Percentiles rank a stretch among this genome's conserved stretches.
Evolutionary conservation across 1,140 invertebrate species (phyloP).

Genomic region (Pseudomyrmex flavicornis): DNA sequence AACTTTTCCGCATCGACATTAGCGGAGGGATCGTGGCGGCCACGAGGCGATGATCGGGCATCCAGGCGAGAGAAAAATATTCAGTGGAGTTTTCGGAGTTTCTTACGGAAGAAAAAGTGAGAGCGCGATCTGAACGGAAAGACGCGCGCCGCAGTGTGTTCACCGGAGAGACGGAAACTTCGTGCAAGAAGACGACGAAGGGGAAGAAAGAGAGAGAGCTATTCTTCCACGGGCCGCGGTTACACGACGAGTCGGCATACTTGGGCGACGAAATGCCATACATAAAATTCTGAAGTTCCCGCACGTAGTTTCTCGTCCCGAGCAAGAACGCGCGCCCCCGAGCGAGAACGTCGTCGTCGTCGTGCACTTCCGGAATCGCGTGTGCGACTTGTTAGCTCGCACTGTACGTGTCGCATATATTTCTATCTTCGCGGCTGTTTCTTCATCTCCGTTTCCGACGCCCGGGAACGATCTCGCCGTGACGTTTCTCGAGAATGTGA

Average conservation of each 20-base stretch:
- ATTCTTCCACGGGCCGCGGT: conserved; percentile 72
- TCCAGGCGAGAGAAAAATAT: conserved; percentile 79
- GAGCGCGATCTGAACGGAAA: conserved; percentile 8
- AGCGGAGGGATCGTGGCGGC: conserved; percentile 65
- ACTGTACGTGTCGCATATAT: conserved; percentile 40
- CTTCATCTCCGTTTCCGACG: conserved; percentile 40
- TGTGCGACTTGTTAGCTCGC: conserved; percentile 62
- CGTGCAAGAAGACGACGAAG: background rate
- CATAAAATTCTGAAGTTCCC: conserved; percentile 81
- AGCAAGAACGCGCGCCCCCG: conserved; percentile 11
- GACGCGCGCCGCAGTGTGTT: background rate
- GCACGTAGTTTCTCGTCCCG: conserved; percentile 69
- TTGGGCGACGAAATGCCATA: conserved; percentile 79
- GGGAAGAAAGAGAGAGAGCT: conserved; percentile 68
- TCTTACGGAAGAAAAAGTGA: conserved; percentile 66
- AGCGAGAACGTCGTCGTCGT: conserved; percentile 33
- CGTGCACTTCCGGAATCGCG: conserved; percentile 63
- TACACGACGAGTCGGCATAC: conserved; percentile 73
- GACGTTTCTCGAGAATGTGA: conserved; percentile 11
- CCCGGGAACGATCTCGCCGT: conserved; percentile 16
- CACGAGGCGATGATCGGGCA: conserved; percentile 75
- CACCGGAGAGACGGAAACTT: conserved; percentile 19
- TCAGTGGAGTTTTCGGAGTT: conserved; percentile 77
- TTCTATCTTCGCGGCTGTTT: conserved; percentile 57
- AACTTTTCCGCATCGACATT: conserved; percentile 77